phyloP scores from a whole-genome alignment of 2,113 vertebrate genomes.

The Otocyon megalotis region DNA sequence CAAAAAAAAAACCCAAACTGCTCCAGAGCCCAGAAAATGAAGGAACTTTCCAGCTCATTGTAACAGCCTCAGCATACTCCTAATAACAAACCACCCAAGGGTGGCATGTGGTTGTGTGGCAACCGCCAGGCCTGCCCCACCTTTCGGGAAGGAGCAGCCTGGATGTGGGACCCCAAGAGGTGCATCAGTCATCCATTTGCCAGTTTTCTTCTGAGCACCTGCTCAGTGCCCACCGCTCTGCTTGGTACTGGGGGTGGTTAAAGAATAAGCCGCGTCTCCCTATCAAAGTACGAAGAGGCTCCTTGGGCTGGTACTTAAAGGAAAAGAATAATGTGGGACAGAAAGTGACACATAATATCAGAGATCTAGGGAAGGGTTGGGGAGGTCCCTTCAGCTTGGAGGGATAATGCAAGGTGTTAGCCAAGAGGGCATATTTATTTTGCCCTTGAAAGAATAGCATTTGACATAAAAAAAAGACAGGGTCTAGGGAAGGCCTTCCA shows the following conservation, averaged over 20 bases:
- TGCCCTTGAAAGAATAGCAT: not conserved
- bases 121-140: not conserved
- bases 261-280: not conserved
- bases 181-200: not conserved
- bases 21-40: not conserved
- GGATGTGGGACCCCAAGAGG: not conserved
- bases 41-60: not conserved
- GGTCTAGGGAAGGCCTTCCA: not conserved
- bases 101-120: rapidly evolving
- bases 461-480: not conserved
- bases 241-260: not conserved
- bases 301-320: not conserved
- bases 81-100: not conserved
- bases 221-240: not conserved
- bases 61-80: not conserved
- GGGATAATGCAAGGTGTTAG: not conserved
- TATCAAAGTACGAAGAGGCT: not conserved
- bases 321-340: not conserved
- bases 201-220: not conserved
- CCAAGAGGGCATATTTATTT: not conserved
- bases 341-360: not conserved
- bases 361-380: not conserved
- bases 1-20: too few species aligned
- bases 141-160: not conserved
- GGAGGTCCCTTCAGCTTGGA: not conserved